Evolutionary conservation across 2,797 vertebrate genomes (phyloP).

Genomic region (Cyprinodon diabolis): DNA sequence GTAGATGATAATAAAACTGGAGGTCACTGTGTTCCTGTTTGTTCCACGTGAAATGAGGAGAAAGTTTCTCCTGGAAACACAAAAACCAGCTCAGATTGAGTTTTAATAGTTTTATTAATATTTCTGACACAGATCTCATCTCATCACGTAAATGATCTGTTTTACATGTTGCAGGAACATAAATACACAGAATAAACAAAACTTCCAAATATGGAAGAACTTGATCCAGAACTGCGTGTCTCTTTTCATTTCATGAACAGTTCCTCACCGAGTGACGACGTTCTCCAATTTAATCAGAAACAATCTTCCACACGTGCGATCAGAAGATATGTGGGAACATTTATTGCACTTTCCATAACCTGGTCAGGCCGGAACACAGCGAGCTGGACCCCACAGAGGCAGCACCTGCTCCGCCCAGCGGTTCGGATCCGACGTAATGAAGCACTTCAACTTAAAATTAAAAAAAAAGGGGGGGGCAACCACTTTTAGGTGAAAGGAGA

Average conservation of each 20-base stretch:
- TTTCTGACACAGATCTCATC: constrained; percentile 72
- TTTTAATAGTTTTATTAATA: constrained; percentile 71
- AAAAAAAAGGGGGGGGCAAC: constrained; percentile 16
- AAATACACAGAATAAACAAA: constrained; percentile 76
- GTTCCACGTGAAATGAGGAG: neutral
- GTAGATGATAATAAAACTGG: too few species aligned
- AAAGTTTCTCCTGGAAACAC: neutral
- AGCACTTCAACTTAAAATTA: constrained; percentile 35
- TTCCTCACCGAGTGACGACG: constrained; percentile 1
- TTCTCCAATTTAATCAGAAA: constrained; percentile 19
- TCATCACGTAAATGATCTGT: constrained; percentile 61
- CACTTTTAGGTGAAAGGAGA: constrained; percentile 41
- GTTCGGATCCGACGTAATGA: constrained; percentile 36
- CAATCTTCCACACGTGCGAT: constrained; percentile 22
- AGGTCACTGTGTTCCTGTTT: too few species aligned
- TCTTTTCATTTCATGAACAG: neutral
- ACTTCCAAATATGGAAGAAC: constrained; percentile 85
- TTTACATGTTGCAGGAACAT: constrained; percentile 74
- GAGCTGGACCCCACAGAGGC: too few species aligned
- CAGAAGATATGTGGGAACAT: constrained; percentile 17
- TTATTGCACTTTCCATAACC: constrained; percentile 73
- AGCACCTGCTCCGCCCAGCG: constrained; percentile 27
- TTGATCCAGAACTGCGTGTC: constrained; percentile 63
- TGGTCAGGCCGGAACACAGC: too few species aligned
- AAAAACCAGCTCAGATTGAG: neutral